Evolutionary conservation across 2,797 vertebrate genomes (phyloP), one percentile per base, ranked within the genome.

Genomic region (Cichlasoma orientale): DNA sequence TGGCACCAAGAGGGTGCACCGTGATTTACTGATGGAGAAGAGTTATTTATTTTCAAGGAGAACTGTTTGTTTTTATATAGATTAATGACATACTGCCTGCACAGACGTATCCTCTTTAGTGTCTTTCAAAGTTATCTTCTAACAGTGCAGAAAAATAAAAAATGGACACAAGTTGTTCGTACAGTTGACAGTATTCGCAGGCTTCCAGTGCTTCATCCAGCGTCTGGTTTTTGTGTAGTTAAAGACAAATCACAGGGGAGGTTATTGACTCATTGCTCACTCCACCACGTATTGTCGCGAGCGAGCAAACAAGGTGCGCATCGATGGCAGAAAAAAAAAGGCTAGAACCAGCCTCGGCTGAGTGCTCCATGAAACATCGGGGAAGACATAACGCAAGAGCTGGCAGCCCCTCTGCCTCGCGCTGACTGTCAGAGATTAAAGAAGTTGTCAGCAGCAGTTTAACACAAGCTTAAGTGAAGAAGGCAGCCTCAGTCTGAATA

Each of bases 361-460:
- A 90, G 85, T 79, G 86, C 86, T 84, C 82, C 83, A 88, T 84
- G 88, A 94, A 93, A 92, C 91, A 92, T 92, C 44, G 77, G 83
- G 85, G 85, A 90, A 92, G 92, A 94, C 90, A 54, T 86, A 85
- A 83, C 71, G 59, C 77, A 54, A 79, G 90, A 89, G 91, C 86
- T 75, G 83, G 74, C 88, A 83, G 83, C 88, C 81, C 76, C 78
- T 88, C 81, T 71, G 82, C 90, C 88, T 86, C 61, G 21, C 66
- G 52, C 88, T 81, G 90, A 79, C 90, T 94, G 88, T 92, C 92
- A 90, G 92, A 94, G 94, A 95, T 95, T 94, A 95, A 95, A 95
- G 92, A 94, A 94, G 94, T 94, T 88, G 93, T 95, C 95, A 94
- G 86, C 91, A 89, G 91, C 92, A 92, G 94, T 96, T 95, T 94